These are phyloP conservation scores for Drosophila nebulosa DNA, from an alignment of 1,140 invertebrate species.

Conservation along the genomic window DNA sequence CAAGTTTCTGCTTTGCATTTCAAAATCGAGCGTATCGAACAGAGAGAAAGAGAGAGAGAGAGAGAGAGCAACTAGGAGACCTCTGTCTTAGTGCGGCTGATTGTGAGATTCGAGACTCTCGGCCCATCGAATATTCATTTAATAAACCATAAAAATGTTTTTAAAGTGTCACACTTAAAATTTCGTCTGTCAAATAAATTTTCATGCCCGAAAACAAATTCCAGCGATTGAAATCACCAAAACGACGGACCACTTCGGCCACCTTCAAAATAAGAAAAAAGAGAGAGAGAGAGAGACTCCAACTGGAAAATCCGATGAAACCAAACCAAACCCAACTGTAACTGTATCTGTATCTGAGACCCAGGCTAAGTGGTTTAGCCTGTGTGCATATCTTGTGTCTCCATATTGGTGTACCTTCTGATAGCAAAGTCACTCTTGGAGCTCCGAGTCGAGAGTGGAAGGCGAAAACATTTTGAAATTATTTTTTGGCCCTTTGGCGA, in stretches of 20 bases:
- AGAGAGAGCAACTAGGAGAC: background rate
- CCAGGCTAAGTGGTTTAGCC: constrained; percentile 32
- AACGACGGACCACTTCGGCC: constrained; percentile 32
- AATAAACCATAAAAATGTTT: constrained; percentile 62
- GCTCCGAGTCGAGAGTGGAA: constrained; percentile 21
- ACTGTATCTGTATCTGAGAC: background rate
- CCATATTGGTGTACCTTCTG: constrained; percentile 18
- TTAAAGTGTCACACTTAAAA: constrained; percentile 71
- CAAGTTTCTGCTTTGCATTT: constrained; percentile 51
- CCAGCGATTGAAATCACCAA: constrained; percentile 60
- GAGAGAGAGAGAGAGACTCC: constrained; percentile 10
- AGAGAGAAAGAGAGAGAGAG: too few relatives aligned
- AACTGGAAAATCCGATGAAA: constrained; percentile 16
- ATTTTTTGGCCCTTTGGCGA: constrained; percentile 23
- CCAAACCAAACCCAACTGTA: background rate
- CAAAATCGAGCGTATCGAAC: constrained; percentile 25
- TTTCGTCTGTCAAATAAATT: constrained; percentile 69
- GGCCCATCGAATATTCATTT: constrained; percentile 45
- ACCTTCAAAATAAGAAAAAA: constrained; percentile 45
- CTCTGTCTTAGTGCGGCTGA: background rate
- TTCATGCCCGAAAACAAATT: constrained; percentile 45
- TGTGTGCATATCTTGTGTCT: constrained; percentile 35
- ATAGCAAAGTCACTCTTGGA: constrained; percentile 34
- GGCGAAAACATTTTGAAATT: background rate
- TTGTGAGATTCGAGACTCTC: background rate